Base-by-base conservation (phyloP, 2,797 vertebrate genomes). In the Spea hammondii region DNA sequence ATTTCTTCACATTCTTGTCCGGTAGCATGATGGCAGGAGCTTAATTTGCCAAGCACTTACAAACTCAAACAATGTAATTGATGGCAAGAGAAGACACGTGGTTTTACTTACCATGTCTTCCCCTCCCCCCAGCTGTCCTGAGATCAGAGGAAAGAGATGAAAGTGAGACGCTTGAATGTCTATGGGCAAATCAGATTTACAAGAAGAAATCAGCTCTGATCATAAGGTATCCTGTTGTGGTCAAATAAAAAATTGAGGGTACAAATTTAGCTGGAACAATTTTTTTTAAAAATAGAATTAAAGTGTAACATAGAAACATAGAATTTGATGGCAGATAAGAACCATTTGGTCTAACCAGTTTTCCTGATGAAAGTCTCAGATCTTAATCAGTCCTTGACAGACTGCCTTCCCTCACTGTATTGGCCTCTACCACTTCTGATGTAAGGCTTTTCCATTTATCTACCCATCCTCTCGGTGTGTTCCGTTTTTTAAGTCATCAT, bases 21-120 rank as follows among this genome's bases (percentile, higher is more conserved):
- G 84, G 85, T 84, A 87, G 74, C 70, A 53, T 74, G 46, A 85
- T 88, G 87, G 85, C 87, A 88, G 79, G 80, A 84, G 65, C 79
- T 84, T 84, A 85, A 85, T 74, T 79, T 87, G 85, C 79, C 77
- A 88, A 80, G 55, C 49, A 53, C 65, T 70, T 68, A 65, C 79
- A 82, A 72, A 84, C 84, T 74, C 85, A 86, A 84, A 84, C 82
- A 66, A 84, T 85, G 85, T 85, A 51, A 47, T 57, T 59, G 70
- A 77, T 76, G 53, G 49, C 70, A 84, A 83, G 84, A 73, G 83
- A 83, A 83, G 79, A 82, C 74, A 81, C 74, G 68, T 81, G 79
- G 72, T 81, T 81, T 13, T n/a, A 62, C 54, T 81, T 81, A 76
- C 70, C 69, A 72, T 76, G 70, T 71, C 59, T 62, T 72, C 72